Evolutionary conservation across 2,113 vertebrate species (phyloP), one percentile per base, ranked within the genome.

Genomic region (Trochalopteron elliotii): DNA sequence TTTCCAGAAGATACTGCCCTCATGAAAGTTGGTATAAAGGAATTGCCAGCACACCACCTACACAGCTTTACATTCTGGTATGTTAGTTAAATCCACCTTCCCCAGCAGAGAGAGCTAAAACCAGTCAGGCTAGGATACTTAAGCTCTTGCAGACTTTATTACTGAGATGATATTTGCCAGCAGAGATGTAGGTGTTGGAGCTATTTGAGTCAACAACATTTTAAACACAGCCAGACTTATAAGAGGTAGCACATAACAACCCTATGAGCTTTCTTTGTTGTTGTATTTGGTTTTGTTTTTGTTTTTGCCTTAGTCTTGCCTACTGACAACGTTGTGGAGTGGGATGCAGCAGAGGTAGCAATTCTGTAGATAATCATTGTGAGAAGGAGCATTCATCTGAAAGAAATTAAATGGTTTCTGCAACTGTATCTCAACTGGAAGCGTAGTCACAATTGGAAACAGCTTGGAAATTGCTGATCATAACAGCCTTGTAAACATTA

Each of bases 401-500:
- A 95, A 92, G 76, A 87, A 94, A 87, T 92, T 77, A 92, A 95
- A 90, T 92, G 82, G 39, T 84, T 97, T 96, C 56, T 90, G 67
- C 67, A 90, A 96, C 55, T 39, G 25, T 76, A 74, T 93, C 85
- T 93, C 95, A 88, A 94, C 63, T 95, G 93, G 80, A 97, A 92
- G 35, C 52, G 9, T 67, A 90, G 64, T 89, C 72, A 90, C 89
- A 93, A 86, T 40, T 77, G 50, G 63, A 95, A 90, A 94, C 88
- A 83, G 63, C 92, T 93, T 94, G 89, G 76, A 89, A 93, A 95
- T 90, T 92, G 76, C 68, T 83, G 64, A 71, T 85, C 47, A 56
- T 67, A 92, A 90, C 31, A 39, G 35, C 80, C 59, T 83, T 75
- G 33, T 70, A 70, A 92, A 56, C 44, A 81, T 67, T 55, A n/a